Conservation (phyloP, 2,113 vertebrate species). For the Campylomormyrus numenius region DNA sequence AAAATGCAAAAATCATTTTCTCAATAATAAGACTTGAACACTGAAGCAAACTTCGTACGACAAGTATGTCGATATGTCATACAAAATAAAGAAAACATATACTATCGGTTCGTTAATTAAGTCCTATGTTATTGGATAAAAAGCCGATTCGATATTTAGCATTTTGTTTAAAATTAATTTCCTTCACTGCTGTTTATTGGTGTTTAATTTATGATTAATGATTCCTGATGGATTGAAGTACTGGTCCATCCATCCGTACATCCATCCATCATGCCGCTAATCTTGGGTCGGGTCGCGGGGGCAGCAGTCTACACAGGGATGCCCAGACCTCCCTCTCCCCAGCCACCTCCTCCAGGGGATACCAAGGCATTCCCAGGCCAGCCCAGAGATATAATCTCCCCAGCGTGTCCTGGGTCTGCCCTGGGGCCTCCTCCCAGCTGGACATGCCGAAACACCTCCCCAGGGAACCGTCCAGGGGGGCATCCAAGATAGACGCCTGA, state of each 20-base stretch:
- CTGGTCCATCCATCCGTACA: neutral
- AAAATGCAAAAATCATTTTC: neutral
- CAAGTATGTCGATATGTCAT: neutral
- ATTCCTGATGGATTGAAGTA: neutral
- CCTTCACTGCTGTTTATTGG: neutral
- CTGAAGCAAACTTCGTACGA: neutral
- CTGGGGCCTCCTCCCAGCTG: neutral
- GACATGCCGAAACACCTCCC: neutral
- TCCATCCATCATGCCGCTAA: neutral
- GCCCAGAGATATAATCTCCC: neutral
- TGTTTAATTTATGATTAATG: neutral
- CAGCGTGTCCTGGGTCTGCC: neutral
- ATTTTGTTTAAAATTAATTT: neutral
- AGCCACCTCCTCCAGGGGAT: neutral
- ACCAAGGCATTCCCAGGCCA: neutral
- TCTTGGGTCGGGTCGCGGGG: neutral
- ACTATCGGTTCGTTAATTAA: neutral
- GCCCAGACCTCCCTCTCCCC: neutral
- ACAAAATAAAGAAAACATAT: neutral
- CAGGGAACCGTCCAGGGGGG: neutral
- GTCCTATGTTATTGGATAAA: neutral
- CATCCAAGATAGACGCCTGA: neutral
- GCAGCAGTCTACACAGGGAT: neutral
- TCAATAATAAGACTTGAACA: neutral
- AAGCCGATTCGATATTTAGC: neutral